These are phyloP conservation scores for Drosophila lacicola DNA, from an alignment of 2,888 invertebrate species.

Conservation along the genomic window DNA sequence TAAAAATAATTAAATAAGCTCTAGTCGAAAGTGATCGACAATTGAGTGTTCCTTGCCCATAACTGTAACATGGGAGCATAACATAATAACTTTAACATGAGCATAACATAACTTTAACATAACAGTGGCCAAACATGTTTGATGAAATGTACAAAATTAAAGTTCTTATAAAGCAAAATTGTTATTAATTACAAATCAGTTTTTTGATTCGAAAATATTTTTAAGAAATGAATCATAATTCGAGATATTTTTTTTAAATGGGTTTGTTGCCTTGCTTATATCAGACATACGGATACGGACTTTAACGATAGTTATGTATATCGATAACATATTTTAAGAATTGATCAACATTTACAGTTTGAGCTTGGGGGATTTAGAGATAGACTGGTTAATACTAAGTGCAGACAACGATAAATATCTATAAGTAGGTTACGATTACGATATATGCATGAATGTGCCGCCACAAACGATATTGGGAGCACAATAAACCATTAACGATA, in stretches of 20 bases:
- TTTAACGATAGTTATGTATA: not conserved
- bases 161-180: not conserved
- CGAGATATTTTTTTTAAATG: not conserved
- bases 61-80: slow-evolving; percentile 3
- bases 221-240: not conserved
- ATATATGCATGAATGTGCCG: slow-evolving; percentile 10
- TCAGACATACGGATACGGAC: not conserved
- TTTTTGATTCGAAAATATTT: not conserved
- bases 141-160: not conserved
- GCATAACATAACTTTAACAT: slow-evolving; percentile 7
- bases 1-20: slow-evolving; percentile 10
- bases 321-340: not conserved
- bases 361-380: slow-evolving; percentile 1
- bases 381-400: slow-evolving; percentile 60
- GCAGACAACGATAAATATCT: slow-evolving; percentile 56
- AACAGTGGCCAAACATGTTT: slow-evolving; percentile 7
- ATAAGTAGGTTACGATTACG: slow-evolving; percentile 42
- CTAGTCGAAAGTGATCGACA: slow-evolving; percentile 20
- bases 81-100: slow-evolving; percentile 7
- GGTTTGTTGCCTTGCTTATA: not conserved
- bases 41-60: slow-evolving; percentile 1
- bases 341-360: slow-evolving; percentile 1
- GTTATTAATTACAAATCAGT: not conserved
- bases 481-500: slow-evolving; percentile 17
- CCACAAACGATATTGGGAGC: slow-evolving; percentile 12